These are phyloP conservation scores for Acrobasis repandana DNA, from an alignment of 2,888 invertebrate genomes.

Conservation along the genomic window DNA sequence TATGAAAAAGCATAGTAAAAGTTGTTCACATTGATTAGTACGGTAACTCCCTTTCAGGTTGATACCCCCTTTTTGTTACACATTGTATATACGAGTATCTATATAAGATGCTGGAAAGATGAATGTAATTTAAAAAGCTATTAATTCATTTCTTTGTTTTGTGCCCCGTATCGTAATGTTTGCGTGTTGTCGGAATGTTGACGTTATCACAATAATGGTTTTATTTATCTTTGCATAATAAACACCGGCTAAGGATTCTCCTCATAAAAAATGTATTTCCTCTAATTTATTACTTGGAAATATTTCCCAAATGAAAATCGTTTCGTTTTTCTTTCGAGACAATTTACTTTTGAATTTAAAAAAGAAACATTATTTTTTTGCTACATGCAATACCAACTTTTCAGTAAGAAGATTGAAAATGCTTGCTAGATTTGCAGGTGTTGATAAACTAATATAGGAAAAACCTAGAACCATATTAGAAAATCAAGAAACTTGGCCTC, in stretches of 20 bases:
- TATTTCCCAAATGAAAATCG: background rate
- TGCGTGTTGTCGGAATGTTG: background rate
- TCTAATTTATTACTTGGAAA: background rate
- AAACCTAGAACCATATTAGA: too few relatives aligned
- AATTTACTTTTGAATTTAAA: background rate
- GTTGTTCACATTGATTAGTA: too few relatives aligned
- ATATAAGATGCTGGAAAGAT: background rate
- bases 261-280: background rate
- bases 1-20: too few relatives aligned
- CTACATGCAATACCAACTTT: too few relatives aligned
- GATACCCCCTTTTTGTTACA: too few relatives aligned
- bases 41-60: too few relatives aligned
- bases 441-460: too few relatives aligned
- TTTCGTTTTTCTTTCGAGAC: background rate
- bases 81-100: too few relatives aligned
- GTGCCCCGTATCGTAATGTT: background rate
- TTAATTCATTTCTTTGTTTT: constrained; percentile 1
- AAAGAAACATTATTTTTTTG: background rate
- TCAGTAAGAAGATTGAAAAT: too few relatives aligned
- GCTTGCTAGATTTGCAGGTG: too few relatives aligned
- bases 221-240: constrained; percentile 13
- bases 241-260: background rate
- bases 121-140: constrained; percentile 1
- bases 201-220: constrained; percentile 1
- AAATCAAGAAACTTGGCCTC: too few relatives aligned